phyloP scores from a whole-genome alignment of 2,888 invertebrate species.

The Torymus tubicola region DNA sequence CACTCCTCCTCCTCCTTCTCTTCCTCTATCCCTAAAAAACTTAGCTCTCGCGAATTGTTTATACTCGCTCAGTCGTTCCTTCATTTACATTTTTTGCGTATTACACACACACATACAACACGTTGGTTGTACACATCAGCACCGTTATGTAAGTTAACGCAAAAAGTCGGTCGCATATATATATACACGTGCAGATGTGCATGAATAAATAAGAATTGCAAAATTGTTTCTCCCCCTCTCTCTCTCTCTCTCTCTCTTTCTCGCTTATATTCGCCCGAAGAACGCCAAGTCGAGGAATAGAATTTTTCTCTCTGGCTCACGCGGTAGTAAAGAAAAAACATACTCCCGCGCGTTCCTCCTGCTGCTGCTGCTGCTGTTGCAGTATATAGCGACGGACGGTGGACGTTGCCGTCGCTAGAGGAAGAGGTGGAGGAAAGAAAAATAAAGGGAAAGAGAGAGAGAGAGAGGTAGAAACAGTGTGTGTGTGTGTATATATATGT shows the following conservation, averaged over 20 bases:
- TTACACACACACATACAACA: constrained; percentile 4
- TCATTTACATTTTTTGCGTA: constrained; percentile 44
- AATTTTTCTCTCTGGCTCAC: constrained; percentile 27
- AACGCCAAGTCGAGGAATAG: constrained; percentile 31
- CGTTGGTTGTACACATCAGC: background rate
- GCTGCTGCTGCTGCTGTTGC: too few relatives aligned
- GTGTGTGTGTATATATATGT: too few relatives aligned
- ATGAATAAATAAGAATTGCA: constrained; percentile 58
- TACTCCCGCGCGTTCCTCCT: background rate
- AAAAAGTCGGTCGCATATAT: constrained; percentile 33
- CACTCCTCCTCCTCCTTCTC: background rate
- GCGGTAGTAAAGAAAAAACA: constrained; percentile 11
- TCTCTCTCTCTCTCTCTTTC: too few relatives aligned
- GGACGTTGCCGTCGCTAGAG: constrained; percentile 2
- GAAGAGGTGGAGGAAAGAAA: constrained; percentile 11
- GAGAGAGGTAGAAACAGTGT: background rate
- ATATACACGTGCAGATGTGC: constrained; percentile 35
- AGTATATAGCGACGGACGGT: too few relatives aligned
- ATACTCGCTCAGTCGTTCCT: constrained; percentile 6
- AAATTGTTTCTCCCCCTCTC: constrained; percentile 42
- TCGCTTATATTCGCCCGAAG: constrained; percentile 19
- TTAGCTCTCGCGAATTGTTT: constrained; percentile 31
- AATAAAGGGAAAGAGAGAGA: constrained; percentile 35
- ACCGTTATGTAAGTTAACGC: constrained; percentile 46
- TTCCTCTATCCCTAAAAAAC: background rate